phyloP scores from a whole-genome alignment of 2,113 vertebrate genomes.

The Anolis sagrei region DNA sequence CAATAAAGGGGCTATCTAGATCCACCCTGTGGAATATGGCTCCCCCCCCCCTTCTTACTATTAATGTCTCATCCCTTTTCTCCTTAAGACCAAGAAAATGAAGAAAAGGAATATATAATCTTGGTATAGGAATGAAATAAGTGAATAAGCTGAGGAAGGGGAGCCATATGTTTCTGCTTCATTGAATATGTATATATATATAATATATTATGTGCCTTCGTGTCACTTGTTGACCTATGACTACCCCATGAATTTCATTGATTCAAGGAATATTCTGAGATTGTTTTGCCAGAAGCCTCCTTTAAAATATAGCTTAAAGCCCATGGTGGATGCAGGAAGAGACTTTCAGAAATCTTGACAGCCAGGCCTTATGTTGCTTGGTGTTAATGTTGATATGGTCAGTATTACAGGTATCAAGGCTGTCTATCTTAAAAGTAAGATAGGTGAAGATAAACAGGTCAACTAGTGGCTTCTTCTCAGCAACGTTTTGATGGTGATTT shows the following conservation, averaged over 20 bases:
- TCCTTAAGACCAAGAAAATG: too few species aligned
- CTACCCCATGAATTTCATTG: too few species aligned
- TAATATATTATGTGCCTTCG: too few species aligned
- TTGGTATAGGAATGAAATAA: neutral
- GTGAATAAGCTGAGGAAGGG: neutral
- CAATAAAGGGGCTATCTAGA: too few species aligned
- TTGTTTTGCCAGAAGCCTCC: too few species aligned
- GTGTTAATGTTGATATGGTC: neutral
- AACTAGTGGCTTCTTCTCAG: neutral
- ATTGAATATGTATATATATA: neutral
- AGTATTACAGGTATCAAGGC: neutral
- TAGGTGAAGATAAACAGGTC: neutral
- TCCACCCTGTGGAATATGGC: too few species aligned
- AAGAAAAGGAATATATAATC: neutral
- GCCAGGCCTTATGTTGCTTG: neutral
- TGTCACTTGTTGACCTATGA: too few species aligned
- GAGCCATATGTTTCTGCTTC: neutral
- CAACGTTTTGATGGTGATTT: neutral
- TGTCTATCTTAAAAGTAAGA: neutral
- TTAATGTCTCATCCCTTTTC: neutral
- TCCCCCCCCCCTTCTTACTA: neutral
- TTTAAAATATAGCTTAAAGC: too few species aligned
- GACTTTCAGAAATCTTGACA: neutral
- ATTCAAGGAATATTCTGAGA: too few species aligned
- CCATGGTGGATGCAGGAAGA: neutral